Evolutionary conservation across 2,797 vertebrate genomes (phyloP), one percentile per base, ranked within the genome.

Genomic region (Leptatherina wallacei): DNA sequence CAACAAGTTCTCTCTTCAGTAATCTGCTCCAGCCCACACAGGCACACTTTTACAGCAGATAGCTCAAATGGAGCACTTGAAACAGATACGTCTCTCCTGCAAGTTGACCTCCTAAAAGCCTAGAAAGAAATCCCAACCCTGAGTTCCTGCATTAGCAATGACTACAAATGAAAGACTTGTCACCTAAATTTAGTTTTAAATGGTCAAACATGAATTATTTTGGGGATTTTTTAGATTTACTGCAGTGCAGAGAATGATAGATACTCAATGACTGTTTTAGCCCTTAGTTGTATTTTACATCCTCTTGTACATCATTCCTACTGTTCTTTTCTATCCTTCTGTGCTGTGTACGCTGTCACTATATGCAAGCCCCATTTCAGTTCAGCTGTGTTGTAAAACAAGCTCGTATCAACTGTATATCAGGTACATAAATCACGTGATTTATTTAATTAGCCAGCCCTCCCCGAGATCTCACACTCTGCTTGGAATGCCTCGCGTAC

Each of bases 391-490:
- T 85, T 85, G 77, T 69, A 42, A 75, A 88, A 76, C 69, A 77
- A 76, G 64, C 78, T 74, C 20, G 51, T 81, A 76, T 91, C 84
- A 76, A 74, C 81, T 82, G 82, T 88, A 82, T 81, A 89, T 92
- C 83, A 85, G 85, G 77, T 88, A 75, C 87, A 90, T 93, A 92
- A 92, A 89, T 91, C 90, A 90, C 22, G 65, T 88, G 88, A 90
- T 92, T 89, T 90, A 91, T 91, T 88, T 91, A 91, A 92, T 92
- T 90, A 90, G 75, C 75, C 33, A 76, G 82, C 83, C 84, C 88
- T 89, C 82, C 78, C 83, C 60, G 70, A 85, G 86, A 88, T 88
- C 91, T 93, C 88, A 91, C 89, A 90, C 89, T 89, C 89, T 8
- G 69, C 82, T 68, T 79, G 85, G 89, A 93, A 92, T 93, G 88